Evolutionary conservation across 2,797 vertebrate genomes (phyloP), one percentile per base, ranked within the genome.

Genomic region (Dallia pectoralis): DNA sequence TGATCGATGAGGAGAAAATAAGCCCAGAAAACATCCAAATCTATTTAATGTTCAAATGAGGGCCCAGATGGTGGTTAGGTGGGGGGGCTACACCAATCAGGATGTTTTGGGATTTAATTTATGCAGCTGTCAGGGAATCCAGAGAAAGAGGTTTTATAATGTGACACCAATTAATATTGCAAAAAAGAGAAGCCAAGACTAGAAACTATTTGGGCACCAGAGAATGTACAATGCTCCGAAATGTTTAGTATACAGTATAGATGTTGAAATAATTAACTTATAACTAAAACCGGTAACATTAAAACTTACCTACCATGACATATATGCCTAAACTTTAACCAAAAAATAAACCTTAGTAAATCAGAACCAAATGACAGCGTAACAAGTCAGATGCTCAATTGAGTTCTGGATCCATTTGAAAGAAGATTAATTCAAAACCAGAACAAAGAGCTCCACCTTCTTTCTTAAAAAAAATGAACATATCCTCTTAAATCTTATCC

Each of bases 31-130:
- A 70, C 29, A 65, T 67, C 67, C 33, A 69, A 74, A 78, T 15
- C 61, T 66, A 88, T 91, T 89, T 90, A 76, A 40, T 82, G 89
- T 90, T 87, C 83, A 89, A 90, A 91, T 89, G 75, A 84, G 68
- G 70, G 61, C 18, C 22, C 61, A 16, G 81, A 72, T 73, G 70
- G 9, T 65, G 25, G 70, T 48, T 30, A 47, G 73, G 70, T 59
- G 53, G 14, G 66, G 14, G 62, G 73, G 72, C 70, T 79, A 19
- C 40, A 79, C 74, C 80, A 79, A 83, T 72, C 74, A 80, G 51
- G 70, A 47, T 25, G 73, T 69, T 77, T 74, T 69, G 74, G 74
- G 76, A 84, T 84, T 75, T 8, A 29, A 75, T 80, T 62, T 81
- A 36, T 82, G 63, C 80, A 79, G 74, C 71, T 79, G 82, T 80